Evolutionary conservation across 1,140 invertebrate species (phyloP), one percentile per base, ranked within the genome.

Genomic region (Manduca sexta): DNA sequence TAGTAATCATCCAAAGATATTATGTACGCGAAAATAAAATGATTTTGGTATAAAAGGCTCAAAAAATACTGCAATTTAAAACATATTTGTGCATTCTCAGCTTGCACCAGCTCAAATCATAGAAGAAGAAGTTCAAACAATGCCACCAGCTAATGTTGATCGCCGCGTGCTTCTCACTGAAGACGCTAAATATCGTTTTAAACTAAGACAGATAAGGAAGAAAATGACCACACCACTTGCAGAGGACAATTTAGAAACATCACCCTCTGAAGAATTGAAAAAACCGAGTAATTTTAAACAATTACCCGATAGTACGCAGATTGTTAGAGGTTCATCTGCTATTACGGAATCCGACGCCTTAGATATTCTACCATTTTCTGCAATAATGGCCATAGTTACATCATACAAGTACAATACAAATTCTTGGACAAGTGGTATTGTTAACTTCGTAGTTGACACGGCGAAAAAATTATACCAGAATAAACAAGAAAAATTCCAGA

Each of bases 341-440:
- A 66, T 88, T 21, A 53, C 61, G 0, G 75, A 78, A 1, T 49
- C 55, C 6, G 70, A 74, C 13, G 61, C 77, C 0, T 56, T 70
- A 12, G 81, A 85, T 45, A 67, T 83, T 11, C 67, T 88, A 2
- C 88, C 88, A 0, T 89, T 88, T 55, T 72, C 81, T 0, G 83
- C 86, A 3, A 84, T 88, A n/a, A 88, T 88, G 85, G 87, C 87
- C 2, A 72, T 83, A 8, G 83, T 87, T 0, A 87, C 87, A 1
- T 87, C 86, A 2, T 84, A 87, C 54, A 88, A 89, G 46, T 88
- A 88, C 45, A 50, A 68, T 0, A 70, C 88, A 0, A 74, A 74
- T 15, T 78, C 87, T 0, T 89, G 88, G 88, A 84, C 79, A 0
- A 10, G 48, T 1, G 81, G 81, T 0, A 79, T 88, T 3, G 77